Percentiles rank a stretch among this genome's conserved stretches.
These are phyloP conservation scores for Butorides virescens DNA, from an alignment of 2,113 vertebrate genomes.

Conservation along the genomic window DNA sequence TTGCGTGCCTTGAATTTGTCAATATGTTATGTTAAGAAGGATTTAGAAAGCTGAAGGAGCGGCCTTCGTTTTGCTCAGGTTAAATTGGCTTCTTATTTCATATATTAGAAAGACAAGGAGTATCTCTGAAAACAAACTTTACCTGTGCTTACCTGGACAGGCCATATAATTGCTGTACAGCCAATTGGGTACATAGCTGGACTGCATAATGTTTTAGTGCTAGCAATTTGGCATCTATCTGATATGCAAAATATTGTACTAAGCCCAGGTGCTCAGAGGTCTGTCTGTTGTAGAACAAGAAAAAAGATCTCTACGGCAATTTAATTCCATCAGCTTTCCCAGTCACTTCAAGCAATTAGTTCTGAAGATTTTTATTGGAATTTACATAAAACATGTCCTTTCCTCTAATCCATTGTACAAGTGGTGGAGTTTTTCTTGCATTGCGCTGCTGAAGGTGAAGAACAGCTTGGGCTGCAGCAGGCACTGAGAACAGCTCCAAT, in stretches of 20 bases:
- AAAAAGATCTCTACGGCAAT: neutral
- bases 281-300: neutral
- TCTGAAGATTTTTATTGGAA: neutral
- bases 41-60: neutral
- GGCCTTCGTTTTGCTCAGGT: neutral
- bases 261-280: neutral
- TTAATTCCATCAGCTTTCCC: neutral
- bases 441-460: neutral
- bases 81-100: neutral
- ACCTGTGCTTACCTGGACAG: neutral
- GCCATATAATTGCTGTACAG: neutral
- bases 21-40: neutral
- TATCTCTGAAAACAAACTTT: neutral
- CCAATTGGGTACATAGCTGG: neutral
- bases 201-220: neutral
- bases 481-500: neutral
- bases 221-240: neutral
- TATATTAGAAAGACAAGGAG: neutral
- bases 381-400: neutral
- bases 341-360: neutral
- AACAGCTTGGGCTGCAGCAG: neutral
- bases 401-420: neutral
- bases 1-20: neutral
- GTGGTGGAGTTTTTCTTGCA: neutral
- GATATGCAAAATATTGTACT: neutral